Base-by-base conservation (phyloP, 1,140 invertebrate species). In the Ceratoteleas bidentatus region DNA sequence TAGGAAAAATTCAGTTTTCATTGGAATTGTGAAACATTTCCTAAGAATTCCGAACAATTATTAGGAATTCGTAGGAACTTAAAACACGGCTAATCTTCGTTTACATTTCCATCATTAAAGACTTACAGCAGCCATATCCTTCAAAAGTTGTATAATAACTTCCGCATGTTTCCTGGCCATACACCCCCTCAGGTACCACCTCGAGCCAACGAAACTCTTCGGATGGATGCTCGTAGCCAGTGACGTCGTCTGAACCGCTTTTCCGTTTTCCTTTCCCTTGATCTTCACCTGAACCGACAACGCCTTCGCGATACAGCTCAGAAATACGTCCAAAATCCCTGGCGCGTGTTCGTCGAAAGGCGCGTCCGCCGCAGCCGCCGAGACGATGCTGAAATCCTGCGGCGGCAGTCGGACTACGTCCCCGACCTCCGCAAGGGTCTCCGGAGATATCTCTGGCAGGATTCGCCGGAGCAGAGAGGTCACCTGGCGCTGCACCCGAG, bases 401-500 rank as follows among this genome's bases (percentile, higher is more conserved):
- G 96, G 95, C 9, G 96, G 96, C 24, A 97, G 89, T 13, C 91
- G 87, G 11, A 93, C 92, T 0, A 97, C 94, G 2, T 93, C 94
- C 15, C 96, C 89, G 7, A 97, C 93, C 72, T 92, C 93, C 0
- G 93, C 94, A 45, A 96, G 93, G 34, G 91, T 92, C 61, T 93
- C 91, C 0, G 95, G 95, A 8, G 95, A 93, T 11, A 97, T 95
- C 90, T 97, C 96, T 0, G 96, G 96, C n/a, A 98, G 87, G 66
- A 98, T 96, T 85, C 97, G 93, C 43, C 96, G 91, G 13, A 98
- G 87, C 0, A 98, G 90, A 3, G 95, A 94, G 16, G 94, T 96
- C 14, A 99, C 97, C 93, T 99, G 98, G 89, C 98, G 93, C 88
- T 99, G 98, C 0, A 99, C 97, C 65, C 98, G 92, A 52, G 98